Evolutionary conservation across 2,797 vertebrate species (phyloP).

Genomic region (Buceros bicornis): DNA sequence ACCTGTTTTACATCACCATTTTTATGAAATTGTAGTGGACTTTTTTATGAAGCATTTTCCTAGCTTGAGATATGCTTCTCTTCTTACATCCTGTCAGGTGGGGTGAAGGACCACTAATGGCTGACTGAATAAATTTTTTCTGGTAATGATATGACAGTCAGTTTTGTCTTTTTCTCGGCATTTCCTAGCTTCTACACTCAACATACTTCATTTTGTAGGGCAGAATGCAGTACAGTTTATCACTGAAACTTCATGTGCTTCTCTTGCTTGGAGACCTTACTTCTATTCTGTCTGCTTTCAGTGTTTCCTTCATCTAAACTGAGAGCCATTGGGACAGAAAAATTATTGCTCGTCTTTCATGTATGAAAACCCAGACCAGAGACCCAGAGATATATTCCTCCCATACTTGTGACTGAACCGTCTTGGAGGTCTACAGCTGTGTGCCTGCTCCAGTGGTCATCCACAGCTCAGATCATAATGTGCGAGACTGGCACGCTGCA

Average conservation of each 20-base stretch:
- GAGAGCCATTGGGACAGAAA: neutral
- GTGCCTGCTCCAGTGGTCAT: neutral
- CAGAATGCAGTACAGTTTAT: neutral
- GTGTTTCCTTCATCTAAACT: neutral
- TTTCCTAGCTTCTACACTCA: neutral
- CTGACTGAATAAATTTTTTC: neutral
- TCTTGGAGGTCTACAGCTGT: neutral
- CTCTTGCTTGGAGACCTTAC: accelerated
- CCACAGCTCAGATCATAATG: neutral
- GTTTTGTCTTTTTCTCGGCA: neutral
- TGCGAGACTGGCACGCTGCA: accelerated
- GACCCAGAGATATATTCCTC: neutral
- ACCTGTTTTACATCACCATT: neutral
- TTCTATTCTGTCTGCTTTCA: neutral
- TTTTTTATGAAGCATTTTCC: neutral
- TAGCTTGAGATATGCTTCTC: neutral
- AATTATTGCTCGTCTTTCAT: neutral
- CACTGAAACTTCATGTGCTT: accelerated
- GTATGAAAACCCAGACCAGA: neutral
- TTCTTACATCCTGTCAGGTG: neutral
- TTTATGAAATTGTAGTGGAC: neutral
- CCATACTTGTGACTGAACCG: no score
- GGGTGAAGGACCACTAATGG: neutral
- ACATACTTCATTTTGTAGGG: neutral
- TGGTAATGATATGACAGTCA: neutral